Conservation (phyloP, 2,888 invertebrate species). For the Parnassius apollo region DNA sequence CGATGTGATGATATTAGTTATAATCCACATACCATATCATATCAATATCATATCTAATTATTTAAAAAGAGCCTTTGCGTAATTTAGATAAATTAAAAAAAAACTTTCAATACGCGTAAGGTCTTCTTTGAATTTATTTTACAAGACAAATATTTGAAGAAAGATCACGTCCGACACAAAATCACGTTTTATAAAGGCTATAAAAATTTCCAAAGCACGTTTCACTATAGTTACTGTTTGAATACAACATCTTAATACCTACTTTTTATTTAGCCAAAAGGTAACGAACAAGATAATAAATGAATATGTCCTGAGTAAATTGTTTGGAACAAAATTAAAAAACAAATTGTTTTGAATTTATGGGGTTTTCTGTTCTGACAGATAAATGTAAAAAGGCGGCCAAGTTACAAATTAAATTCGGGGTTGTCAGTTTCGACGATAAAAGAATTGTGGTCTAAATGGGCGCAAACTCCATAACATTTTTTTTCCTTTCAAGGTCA, state of each 20-base stretch:
- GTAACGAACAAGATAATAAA: not conserved
- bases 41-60: not conserved
- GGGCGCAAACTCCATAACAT: too few species aligned
- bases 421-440: too few species aligned
- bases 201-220: constrained; percentile 36
- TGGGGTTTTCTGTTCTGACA: too few species aligned
- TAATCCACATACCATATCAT: too few species aligned
- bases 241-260: constrained; percentile 4
- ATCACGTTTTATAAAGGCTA: constrained; percentile 36
- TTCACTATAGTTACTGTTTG: constrained; percentile 22
- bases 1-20: too few species aligned
- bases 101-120: constrained; percentile 22
- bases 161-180: constrained; percentile 39
- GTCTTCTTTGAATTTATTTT: constrained; percentile 32
- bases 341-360: too few species aligned
- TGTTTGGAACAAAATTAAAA: too few species aligned
- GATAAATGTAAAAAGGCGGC: too few species aligned
- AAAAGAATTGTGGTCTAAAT: too few species aligned
- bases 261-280: constrained; percentile 9
- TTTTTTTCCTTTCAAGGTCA: too few species aligned
- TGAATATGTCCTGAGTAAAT: too few species aligned
- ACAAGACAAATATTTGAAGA: constrained; percentile 35
- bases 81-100: constrained; percentile 12
- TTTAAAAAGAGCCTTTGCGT: not conserved
- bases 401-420: too few species aligned